phyloP scores from a whole-genome alignment of 1,140 invertebrate species.

The Drosophila kanapiae region DNA sequence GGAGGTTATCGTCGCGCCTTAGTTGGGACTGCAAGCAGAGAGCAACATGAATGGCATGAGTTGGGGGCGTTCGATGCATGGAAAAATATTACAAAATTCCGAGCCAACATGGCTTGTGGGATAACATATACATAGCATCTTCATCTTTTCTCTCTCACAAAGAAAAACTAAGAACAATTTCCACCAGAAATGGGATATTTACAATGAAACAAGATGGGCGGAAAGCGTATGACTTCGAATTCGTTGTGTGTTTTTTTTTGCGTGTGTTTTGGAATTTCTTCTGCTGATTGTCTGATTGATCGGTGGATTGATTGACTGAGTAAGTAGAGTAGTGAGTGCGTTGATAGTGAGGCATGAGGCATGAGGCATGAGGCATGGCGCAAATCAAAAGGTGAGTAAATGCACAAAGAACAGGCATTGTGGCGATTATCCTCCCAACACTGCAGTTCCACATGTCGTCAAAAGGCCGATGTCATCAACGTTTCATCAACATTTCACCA shows the following conservation, averaged over 20 bases:
- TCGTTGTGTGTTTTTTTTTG: background rate
- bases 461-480: too few relatives aligned
- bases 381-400: constrained; percentile 55
- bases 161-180: constrained; percentile 64
- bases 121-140: constrained; percentile 10
- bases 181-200: constrained; percentile 30
- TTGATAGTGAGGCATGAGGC: constrained; percentile 29
- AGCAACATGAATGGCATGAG: background rate
- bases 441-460: too few relatives aligned
- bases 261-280: constrained; percentile 28
- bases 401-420: constrained; percentile 45
- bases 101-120: background rate
- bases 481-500: too few relatives aligned
- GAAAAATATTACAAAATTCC: background rate
- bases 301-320: constrained; percentile 26
- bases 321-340: constrained; percentile 25
- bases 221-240: constrained; percentile 32
- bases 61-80: too few relatives aligned
- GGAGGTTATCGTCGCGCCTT: constrained; percentile 85
- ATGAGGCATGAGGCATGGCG: constrained; percentile 33
- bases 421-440: constrained; percentile 25
- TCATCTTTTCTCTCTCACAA: constrained; percentile 46
- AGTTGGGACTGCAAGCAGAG: constrained; percentile 73
- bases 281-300: constrained; percentile 4
- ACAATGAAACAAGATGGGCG: constrained; percentile 31